Base-by-base conservation (phyloP, 2,797 vertebrate species). In the Malacoraja senta region DNA sequence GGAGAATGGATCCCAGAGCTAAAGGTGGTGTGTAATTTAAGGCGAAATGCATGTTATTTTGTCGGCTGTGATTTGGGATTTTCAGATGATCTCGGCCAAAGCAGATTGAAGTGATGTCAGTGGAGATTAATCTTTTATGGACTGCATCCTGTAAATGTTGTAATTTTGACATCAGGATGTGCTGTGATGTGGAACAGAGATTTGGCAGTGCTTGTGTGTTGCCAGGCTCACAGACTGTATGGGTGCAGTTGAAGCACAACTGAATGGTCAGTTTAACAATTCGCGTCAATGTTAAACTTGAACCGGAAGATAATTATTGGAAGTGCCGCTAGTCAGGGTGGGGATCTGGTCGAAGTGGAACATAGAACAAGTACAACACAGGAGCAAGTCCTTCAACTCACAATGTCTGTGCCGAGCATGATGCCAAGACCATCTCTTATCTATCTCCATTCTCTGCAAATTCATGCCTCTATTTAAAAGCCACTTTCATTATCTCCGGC, bases 131-230 rank as follows among this genome's bases (percentile, higher is more conserved):
- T 35, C 58, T 8, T 77, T 93, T 26, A 74, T 93, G 35, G 74
- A 21, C 91, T 19, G 53, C 53, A 93, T 29, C 44, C 74, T 93
- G 29, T 61, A 78, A 93, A 93, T 58, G 15, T 79, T 80, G 79
- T 53, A 38, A 90, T 53, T 68, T 71, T 71, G 81, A 84, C 29
- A 93, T 77, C 10, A 0, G 15, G 17, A 61, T 93, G 93, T 79
- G 93, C 68, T 61, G 38, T 93, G 38, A 93, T 81, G 79, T 26
- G 61, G 72, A 79, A 17, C 65, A 24, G 2, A 24, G 84, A 71
- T 38, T 90, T 90, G n/a, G n/a, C n/a, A 71, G 6, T 38, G 61
- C 29, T 71, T 90, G 86, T 68, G 53, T 61, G 61, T 90, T 88
- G n/a, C 84, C 19, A 13, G 63, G 29, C 53, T 88, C 44, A 88